Conservation (phyloP, 2,888 invertebrate genomes). For the Ypsolopha sequella region DNA sequence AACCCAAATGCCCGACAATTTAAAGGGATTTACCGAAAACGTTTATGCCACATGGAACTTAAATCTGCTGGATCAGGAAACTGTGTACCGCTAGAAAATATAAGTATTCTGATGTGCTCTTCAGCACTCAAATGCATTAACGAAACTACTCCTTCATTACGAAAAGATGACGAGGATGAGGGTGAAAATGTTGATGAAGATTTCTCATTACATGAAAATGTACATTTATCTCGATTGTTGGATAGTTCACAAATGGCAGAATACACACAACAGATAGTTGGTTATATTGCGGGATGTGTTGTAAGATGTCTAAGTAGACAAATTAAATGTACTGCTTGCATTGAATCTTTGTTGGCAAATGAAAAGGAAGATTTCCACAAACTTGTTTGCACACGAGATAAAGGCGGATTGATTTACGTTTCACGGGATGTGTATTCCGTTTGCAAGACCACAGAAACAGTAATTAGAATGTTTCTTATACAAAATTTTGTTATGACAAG, state of each 20-base stretch:
- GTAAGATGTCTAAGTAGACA: background rate
- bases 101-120: constrained; percentile 10
- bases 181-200: background rate
- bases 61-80: constrained; percentile 9
- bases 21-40: constrained; percentile 10
- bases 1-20: constrained; percentile 12
- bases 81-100: constrained; percentile 12
- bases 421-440: background rate
- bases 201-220: background rate
- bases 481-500: background rate
- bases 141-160: constrained; percentile 3
- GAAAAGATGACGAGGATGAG: constrained; percentile 1
- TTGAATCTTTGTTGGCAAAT: constrained; percentile 1
- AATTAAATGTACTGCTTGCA: background rate
- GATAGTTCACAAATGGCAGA: background rate
- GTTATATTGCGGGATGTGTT: background rate
- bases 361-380: background rate
- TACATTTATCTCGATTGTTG: background rate
- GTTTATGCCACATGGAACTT: constrained; percentile 12
- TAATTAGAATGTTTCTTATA: background rate
- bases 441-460: background rate
- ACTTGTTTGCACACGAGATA: constrained; percentile 1
- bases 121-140: constrained; percentile 11
- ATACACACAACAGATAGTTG: constrained; percentile 2
- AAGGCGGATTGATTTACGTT: constrained; percentile 1